Percentiles rank a stretch among this genome's conserved stretches.
Conservation (phyloP, 1,140 invertebrate genomes). For the Nasonia vitripennis region DNA sequence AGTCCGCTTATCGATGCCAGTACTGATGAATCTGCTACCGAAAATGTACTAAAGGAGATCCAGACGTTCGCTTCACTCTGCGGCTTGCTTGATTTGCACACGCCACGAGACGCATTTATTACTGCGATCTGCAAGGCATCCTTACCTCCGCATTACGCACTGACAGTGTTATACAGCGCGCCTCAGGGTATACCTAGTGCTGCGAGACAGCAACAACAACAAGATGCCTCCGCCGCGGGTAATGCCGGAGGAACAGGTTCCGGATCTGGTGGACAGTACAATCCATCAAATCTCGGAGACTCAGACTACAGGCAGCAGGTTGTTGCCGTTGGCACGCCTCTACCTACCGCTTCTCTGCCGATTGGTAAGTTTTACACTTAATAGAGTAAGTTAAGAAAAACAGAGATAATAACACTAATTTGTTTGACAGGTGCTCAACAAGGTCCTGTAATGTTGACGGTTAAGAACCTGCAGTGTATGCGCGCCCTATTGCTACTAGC, state of each 20-base stretch:
- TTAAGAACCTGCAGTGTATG: constrained; percentile 98
- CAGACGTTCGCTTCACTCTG: constrained; percentile 90
- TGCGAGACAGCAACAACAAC: constrained; percentile 53
- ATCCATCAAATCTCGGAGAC: constrained; percentile 76
- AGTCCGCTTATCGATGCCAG: constrained; percentile 94
- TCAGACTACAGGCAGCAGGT: constrained; percentile 90
- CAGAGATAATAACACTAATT: not conserved
- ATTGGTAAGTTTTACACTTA: constrained; percentile 74
- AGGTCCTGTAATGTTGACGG: constrained; percentile 98
- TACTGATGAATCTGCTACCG: constrained; percentile 92
- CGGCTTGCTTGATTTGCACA: constrained; percentile 83
- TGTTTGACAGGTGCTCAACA: constrained; percentile 81
- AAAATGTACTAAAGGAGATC: constrained; percentile 93
- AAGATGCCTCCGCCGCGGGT: constrained; percentile 54
- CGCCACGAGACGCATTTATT: constrained; percentile 93
- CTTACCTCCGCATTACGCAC: constrained; percentile 94
- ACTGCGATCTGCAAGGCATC: constrained; percentile 96
- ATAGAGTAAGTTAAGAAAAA: not conserved
- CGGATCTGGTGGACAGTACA: constrained; percentile 69
- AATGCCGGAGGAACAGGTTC: not conserved
- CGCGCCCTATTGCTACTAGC: constrained; percentile 91
- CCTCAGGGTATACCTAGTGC: constrained; percentile 74
- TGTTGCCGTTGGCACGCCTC: constrained; percentile 93
- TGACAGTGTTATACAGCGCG: constrained; percentile 86
- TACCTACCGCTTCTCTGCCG: constrained; percentile 88